phyloP scores from a whole-genome alignment of 1,140 invertebrate species.

The Bacillus rossius region DNA sequence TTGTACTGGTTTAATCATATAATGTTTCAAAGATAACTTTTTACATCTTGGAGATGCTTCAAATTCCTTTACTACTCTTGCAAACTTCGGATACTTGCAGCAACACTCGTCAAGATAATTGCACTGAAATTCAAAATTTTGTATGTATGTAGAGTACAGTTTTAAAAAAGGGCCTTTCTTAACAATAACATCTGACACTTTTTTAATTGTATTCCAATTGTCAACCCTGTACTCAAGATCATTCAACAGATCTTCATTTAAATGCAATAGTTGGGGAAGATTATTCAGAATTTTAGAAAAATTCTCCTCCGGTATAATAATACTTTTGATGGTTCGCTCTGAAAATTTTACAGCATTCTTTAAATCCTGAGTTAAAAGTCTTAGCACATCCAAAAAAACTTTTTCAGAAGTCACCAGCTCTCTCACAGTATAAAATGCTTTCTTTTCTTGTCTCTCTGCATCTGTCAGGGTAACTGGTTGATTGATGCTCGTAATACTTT shows the following conservation, averaged over 20 bases:
- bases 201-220: constrained; percentile 52
- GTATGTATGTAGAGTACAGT: constrained; percentile 65
- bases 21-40: constrained; percentile 60
- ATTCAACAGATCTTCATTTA: constrained; percentile 60
- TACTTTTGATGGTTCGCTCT: constrained; percentile 40
- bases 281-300: constrained; percentile 53
- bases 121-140: constrained; percentile 60
- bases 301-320: constrained; percentile 46
- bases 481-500: not conserved
- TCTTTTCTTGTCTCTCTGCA: constrained; percentile 38
- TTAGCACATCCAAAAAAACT: constrained; percentile 62
- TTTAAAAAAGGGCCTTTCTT: constrained; percentile 72
- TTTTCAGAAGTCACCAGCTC: constrained; percentile 66
- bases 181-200: constrained; percentile 69
- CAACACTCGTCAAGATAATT: constrained; percentile 55
- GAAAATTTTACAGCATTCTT: constrained; percentile 46
- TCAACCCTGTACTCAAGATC: constrained; percentile 57
- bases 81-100: constrained; percentile 55
- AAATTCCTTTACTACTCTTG: constrained; percentile 56
- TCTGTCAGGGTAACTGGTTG: constrained; percentile 4
- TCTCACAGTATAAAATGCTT: constrained; percentile 52
- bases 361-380: constrained; percentile 64
- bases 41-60: constrained; percentile 57
- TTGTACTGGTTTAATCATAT: constrained; percentile 73
- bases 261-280: constrained; percentile 50